Conservation (phyloP, 2,888 invertebrate species). For the Apomyelois bistriatella region DNA sequence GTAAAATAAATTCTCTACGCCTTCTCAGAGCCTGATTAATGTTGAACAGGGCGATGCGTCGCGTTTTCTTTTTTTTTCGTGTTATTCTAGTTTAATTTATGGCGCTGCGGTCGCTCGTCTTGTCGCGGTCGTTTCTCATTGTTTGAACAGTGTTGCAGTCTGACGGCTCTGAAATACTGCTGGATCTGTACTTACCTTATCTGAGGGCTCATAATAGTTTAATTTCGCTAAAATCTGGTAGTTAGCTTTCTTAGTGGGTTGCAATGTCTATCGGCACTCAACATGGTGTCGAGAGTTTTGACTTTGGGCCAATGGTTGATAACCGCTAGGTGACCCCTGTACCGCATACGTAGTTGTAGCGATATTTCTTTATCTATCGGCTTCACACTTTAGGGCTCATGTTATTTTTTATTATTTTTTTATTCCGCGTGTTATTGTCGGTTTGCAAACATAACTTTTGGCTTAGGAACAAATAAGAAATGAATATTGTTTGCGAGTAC, state of each 20-base stretch:
- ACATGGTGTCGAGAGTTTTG: too few relatives aligned
- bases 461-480: too few relatives aligned
- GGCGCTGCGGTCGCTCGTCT: slow-evolving; percentile 42
- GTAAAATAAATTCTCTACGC: slow-evolving; percentile 79
- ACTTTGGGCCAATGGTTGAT: too few relatives aligned
- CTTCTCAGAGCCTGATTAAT: slow-evolving; percentile 78
- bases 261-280: not conserved
- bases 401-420: too few relatives aligned
- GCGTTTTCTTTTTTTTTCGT: slow-evolving; percentile 67
- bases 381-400: too few relatives aligned
- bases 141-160: slow-evolving; percentile 24
- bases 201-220: not conserved
- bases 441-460: too few relatives aligned
- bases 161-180: not conserved
- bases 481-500: too few relatives aligned
- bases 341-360: too few relatives aligned
- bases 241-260: not conserved
- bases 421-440: too few relatives aligned
- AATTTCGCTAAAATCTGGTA: not conserved
- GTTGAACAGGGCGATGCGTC: slow-evolving; percentile 69
- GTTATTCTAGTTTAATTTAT: slow-evolving; percentile 74
- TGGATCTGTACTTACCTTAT: not conserved
- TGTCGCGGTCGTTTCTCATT: slow-evolving; percentile 33
- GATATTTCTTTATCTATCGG: too few relatives aligned
- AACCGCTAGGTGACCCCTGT: too few relatives aligned